Conservation (phyloP, 92 coral and sea anemone genomes). For the Zoanthus solanderi region DNA sequence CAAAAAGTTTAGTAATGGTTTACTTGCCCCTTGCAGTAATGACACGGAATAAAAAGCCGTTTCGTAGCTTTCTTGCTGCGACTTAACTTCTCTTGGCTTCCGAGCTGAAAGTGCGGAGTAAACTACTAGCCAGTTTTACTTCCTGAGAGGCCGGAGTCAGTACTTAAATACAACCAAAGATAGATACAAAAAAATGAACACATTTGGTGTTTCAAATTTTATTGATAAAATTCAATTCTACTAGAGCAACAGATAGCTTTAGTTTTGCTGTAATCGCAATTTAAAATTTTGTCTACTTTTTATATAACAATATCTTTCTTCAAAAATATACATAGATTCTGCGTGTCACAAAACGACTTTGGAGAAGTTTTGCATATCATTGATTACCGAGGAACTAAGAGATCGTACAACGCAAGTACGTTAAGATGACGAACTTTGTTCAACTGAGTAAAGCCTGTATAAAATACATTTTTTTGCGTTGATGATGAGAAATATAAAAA, state of each 20-base stretch:
- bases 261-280: background rate
- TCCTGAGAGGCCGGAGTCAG: too few relatives aligned
- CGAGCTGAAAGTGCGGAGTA: too few relatives aligned
- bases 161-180: too few relatives aligned
- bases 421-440: background rate
- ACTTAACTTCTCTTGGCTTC: too few relatives aligned
- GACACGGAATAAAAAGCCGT: too few relatives aligned
- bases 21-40: too few relatives aligned
- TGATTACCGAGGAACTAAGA: slow-evolving; percentile 9
- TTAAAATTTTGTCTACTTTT: background rate
- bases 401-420: background rate
- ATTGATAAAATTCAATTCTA: slow-evolving; percentile 39
- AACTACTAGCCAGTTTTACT: too few relatives aligned
- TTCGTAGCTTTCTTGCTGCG: too few relatives aligned
- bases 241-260: slow-evolving; percentile 6
- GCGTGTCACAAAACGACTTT: slow-evolving; percentile 24
- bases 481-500: slow-evolving; percentile 35
- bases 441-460: background rate
- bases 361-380: background rate
- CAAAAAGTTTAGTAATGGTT: too few relatives aligned
- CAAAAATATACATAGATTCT: slow-evolving; percentile 50
- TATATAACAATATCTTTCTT: slow-evolving; percentile 27
- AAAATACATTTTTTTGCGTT: slow-evolving; percentile 24
- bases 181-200: background rate
- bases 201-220: slow-evolving; percentile 18